Evolutionary conservation across 2,113 vertebrate genomes (phyloP).

Genomic region (Psophia crepitans): DNA sequence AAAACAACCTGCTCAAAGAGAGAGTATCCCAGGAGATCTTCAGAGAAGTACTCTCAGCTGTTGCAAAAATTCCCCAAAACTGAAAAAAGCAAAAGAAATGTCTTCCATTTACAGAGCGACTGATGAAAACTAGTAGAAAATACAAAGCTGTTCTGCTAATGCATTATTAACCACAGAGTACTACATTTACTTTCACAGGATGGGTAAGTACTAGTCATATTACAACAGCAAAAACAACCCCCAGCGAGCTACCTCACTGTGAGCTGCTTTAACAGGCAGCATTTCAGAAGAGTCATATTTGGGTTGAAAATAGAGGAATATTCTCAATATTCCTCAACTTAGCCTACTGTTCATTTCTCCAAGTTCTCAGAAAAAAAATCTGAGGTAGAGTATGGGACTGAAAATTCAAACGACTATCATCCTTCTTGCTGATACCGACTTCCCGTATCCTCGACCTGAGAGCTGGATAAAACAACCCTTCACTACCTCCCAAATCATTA

Average conservation of each 20-base stretch:
- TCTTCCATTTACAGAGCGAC: neutral
- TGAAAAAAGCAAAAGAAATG: neutral
- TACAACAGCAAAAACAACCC: neutral
- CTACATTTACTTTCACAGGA: neutral
- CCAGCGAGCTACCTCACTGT: fast-evolving
- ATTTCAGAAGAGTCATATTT: neutral
- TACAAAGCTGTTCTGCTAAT: neutral
- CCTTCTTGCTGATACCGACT: neutral
- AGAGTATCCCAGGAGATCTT: neutral
- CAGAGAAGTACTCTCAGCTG: neutral
- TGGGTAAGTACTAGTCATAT: neutral
- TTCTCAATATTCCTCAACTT: neutral
- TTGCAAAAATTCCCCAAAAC: neutral
- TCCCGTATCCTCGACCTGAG: neutral
- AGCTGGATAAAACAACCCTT: neutral
- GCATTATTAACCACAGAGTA: neutral
- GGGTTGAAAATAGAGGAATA: neutral
- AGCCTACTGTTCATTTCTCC: neutral
- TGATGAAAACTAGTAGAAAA: neutral
- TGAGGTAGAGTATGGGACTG: neutral
- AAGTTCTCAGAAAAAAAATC: neutral
- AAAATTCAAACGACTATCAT: neutral
- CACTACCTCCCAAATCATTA: neutral
- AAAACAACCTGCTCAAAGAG: neutral
- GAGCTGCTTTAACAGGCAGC: neutral